Evolutionary conservation across 2,113 vertebrate genomes (phyloP), one percentile per base, ranked within the genome.

Genomic region (Probosciger aterrimus): DNA sequence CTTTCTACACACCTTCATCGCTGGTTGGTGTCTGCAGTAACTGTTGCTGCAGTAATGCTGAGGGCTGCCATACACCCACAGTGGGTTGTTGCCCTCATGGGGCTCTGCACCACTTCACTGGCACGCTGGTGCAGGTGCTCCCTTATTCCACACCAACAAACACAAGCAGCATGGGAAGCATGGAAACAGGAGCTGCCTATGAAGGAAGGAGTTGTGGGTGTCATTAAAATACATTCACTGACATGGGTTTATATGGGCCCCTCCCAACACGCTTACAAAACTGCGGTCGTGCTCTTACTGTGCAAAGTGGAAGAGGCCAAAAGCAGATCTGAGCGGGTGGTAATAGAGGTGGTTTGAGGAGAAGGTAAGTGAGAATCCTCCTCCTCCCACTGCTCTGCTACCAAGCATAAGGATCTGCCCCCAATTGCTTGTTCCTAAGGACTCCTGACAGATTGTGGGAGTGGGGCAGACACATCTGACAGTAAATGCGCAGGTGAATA

Each of bases 181-280:
- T 6, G 67, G 55, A 52, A 57, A 67, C 0, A 0, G 1, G 31
- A 41, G n/a, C 43, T 5, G 43, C 6, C 2, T 17, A 1, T n/a
- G 20, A 28, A n/a, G 82, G 25, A 82, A 68, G 50, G 37, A 37
- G 37, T 6, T 59, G 17, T 28, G 47, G 69, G 24, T 12, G 20
- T 15, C 20, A 7, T 18, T 59, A 9, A 13, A 47, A 50, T 7
- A 0, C 4, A 16, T 17, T 65, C 79, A 11, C n/a, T 43, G 49
- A 4, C 10, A 3, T 11, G 59, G 46, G 20, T 43, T 76, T 24
- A 28, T 22, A 7, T 16, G 18, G 39, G 33, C 30, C 14, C 24
- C 28, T 88, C 37, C 28, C 12, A 46, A 10, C 25, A 17, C 0
- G 3, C 8, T 5, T 46, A n/a, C 46, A 35, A 18, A 75, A 10